These are phyloP conservation scores for Eueremaeus valkanovi DNA, from an alignment of 2,888 invertebrate genomes.

Conservation along the genomic window DNA sequence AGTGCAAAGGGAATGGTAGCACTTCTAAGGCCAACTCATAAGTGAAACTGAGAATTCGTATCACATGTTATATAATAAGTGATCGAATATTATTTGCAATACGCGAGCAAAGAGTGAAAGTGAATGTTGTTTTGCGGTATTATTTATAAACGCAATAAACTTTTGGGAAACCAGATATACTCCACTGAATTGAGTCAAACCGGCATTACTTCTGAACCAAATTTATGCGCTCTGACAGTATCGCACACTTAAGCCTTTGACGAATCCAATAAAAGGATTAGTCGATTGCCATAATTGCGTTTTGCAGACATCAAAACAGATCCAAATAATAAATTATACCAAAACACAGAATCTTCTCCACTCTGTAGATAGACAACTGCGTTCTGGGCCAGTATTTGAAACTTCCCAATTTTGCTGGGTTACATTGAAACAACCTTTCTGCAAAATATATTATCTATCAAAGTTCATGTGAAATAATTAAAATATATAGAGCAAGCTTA, in stretches of 20 bases:
- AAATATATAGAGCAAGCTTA: no score
- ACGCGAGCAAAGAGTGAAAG: not conserved
- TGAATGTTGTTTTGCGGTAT: not conserved
- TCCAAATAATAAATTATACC: not conserved
- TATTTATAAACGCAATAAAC: constrained; percentile 7
- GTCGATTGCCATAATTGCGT: not conserved
- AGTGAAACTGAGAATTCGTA: not conserved
- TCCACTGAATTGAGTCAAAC: not conserved
- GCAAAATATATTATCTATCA: no score
- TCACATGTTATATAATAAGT: not conserved
- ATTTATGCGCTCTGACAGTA: not conserved
- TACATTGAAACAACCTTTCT: no score
- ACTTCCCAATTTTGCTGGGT: no score
- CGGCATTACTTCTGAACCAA: not conserved
- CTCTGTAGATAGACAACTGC: no score
- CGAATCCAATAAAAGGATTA: constrained; percentile 7
- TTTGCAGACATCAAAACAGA: not conserved
- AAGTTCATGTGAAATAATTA: no score
- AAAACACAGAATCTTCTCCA: no score
- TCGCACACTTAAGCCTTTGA: not conserved
- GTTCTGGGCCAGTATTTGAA: no score
- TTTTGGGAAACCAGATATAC: constrained; percentile 11
- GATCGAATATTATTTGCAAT: not conserved
- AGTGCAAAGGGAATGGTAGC: not conserved
- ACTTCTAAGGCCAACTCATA: not conserved